Evolutionary conservation across 2,113 vertebrate genomes (phyloP), one percentile per base, ranked within the genome.

Genomic region (Carassius auratus): DNA sequence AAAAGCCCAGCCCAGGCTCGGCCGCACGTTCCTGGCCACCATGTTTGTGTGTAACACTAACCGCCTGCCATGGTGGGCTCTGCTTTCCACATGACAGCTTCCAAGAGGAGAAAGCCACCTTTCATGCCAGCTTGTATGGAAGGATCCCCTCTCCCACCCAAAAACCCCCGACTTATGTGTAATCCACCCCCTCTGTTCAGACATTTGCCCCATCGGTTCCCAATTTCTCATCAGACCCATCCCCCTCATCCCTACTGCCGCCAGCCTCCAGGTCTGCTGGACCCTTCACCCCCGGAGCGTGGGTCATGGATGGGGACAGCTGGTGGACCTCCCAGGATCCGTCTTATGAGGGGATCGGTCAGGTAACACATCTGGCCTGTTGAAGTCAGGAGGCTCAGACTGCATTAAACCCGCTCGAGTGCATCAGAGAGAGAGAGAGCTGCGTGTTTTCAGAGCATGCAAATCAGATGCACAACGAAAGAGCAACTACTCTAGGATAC

Each of bases 311-410:
- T 62, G 73, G 92, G 92, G 94, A 94, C 94, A 95, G 94, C 93
- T 95, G 94, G 94, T 88, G 90, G 93, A 94, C 94, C 93, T 93
- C 94, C 94, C 94, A 92, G 90, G 91, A 92, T 88, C 83, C 87
- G 55, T 77, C 86, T 86, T 87, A 85, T 91, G 86, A 42, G 89
- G 90, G 87, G 84, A 76, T 91, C 88, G 23, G 92, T 94, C 94
- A 95, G 94, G 95, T 95, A 94, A 92, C 93, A 94, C 94, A 95
- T 95, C 94, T 95, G 94, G 90, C 91, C 87, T 78, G 84, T 87
- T 86, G 36, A n/a, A 42, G 19, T 71, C 36, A 4, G 26, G n/a
- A 75, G 75, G 23, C 48, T 55, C 26, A 48, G n/a, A 48, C 42
- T 26, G 73, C 73, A 75, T 75, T 75, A 75, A 75, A 75, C 48